A percentile compares a stretch with the other conserved stretches of the same genome.
These are phyloP conservation scores for Channa maculata DNA, from an alignment of 2,113 vertebrate species.

Conservation along the genomic window DNA sequence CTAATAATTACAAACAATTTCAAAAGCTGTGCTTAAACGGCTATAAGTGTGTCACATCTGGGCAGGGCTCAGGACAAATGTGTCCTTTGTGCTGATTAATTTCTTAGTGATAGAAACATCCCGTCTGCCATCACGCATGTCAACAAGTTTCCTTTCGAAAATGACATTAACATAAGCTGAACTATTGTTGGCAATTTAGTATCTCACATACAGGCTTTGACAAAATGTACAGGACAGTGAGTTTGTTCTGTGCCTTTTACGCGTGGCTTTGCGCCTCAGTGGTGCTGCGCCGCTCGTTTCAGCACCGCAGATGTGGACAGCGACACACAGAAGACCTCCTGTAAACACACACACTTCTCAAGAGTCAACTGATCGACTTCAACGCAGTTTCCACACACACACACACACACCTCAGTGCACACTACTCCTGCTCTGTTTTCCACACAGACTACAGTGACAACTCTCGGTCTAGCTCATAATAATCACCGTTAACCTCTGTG, in stretches of 20 bases:
- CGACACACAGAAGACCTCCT: background rate
- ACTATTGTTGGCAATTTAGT: background rate
- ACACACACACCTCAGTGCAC: slow-evolving; percentile 3
- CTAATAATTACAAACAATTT: background rate
- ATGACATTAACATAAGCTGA: background rate
- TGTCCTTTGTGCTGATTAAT: background rate
- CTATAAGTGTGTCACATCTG: background rate
- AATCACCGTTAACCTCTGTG: background rate
- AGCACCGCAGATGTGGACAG: slow-evolving; percentile 5
- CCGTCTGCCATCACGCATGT: background rate
- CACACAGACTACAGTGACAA: background rate
- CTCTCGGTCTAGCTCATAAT: background rate
- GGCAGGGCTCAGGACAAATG: background rate
- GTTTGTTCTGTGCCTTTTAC: too few species aligned
- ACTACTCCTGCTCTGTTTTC: background rate
- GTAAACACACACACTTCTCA: background rate
- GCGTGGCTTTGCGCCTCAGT: slow-evolving; percentile 8
- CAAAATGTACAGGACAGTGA: slow-evolving; percentile 11
- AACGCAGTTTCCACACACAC: background rate
- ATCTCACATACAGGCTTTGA: background rate
- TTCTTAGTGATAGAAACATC: background rate
- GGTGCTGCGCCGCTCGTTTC: slow-evolving; percentile 35
- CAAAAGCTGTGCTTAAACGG: background rate
- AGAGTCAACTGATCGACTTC: too few species aligned
- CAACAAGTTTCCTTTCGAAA: background rate